Percentiles rank a stretch among this genome's conserved stretches.
Conservation (phyloP, 2,888 invertebrate genomes). For the Seira ritae region DNA sequence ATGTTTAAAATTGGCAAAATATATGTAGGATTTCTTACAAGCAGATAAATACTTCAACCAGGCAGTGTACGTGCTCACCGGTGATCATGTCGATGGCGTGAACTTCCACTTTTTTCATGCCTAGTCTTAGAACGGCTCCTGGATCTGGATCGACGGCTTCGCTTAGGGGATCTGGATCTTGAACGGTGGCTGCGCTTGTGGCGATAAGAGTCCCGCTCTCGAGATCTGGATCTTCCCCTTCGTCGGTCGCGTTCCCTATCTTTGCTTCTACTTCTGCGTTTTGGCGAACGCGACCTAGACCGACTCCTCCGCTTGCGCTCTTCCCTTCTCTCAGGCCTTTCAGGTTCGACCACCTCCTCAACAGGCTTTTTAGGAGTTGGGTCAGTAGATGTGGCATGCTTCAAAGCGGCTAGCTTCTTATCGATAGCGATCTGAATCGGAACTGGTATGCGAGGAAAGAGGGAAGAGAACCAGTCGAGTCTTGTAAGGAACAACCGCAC, state of each 20-base stretch:
- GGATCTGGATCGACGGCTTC: conserved; percentile 37
- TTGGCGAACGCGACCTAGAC: conserved; percentile 72
- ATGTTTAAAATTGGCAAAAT: too few species aligned
- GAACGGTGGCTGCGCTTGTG: conserved; percentile 52
- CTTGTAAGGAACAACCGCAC: conserved; percentile 94
- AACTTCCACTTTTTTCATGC: conserved; percentile 50
- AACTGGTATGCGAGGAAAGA: conserved; percentile 99
- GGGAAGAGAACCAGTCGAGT: conserved; percentile 98
- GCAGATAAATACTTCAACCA: too few species aligned
- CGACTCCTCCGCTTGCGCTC: conserved; percentile 65
- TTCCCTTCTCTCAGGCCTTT: conserved; percentile 74
- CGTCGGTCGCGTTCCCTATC: conserved; percentile 66
- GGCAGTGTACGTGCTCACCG: too few species aligned
- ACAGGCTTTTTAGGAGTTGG: conserved; percentile 61
- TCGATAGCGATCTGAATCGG: conserved; percentile 95
- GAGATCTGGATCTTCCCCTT: conserved; percentile 55
- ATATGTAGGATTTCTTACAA: too few species aligned
- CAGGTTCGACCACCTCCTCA: conserved; percentile 72
- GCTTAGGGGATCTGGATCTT: conserved; percentile 52
- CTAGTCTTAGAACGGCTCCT: conserved; percentile 56
- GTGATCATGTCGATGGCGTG: conserved; percentile 49
- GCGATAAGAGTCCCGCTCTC: conserved; percentile 54
- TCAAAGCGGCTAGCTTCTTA: conserved; percentile 81
- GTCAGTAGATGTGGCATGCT: conserved; percentile 76
- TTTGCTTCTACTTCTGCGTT: conserved; percentile 72